These are phyloP conservation scores for Pterocles gutturalis DNA, from an alignment of 2,113 vertebrate species.

Conservation along the genomic window DNA sequence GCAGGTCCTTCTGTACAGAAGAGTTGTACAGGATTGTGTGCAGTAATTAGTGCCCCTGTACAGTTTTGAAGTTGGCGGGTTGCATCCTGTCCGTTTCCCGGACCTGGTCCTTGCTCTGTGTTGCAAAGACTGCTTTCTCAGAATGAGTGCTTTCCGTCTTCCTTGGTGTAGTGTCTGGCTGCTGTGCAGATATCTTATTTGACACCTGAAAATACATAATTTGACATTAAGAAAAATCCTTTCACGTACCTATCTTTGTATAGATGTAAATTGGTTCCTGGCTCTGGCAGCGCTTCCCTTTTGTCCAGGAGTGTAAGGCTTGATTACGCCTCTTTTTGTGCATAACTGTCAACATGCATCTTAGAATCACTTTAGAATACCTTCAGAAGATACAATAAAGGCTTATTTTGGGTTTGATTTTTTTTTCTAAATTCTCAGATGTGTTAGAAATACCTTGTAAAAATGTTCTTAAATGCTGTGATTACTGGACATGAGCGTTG, in stretches of 20 bases:
- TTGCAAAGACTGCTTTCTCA: not conserved
- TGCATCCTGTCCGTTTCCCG: accelerated
- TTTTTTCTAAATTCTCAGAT: not conserved
- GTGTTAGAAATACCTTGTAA: not conserved
- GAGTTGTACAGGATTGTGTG: not conserved
- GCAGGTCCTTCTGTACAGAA: not conserved
- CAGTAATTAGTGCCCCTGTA: not conserved
- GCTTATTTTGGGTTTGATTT: not conserved
- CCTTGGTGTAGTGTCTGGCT: not conserved
- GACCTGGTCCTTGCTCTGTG: not conserved
- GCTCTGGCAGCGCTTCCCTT: not conserved
- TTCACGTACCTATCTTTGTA: not conserved
- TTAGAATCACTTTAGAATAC: not conserved
- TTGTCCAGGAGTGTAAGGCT: not conserved
- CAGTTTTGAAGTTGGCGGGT: not conserved
- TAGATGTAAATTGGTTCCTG: not conserved
- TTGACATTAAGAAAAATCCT: not conserved
- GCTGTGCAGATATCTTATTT: not conserved
- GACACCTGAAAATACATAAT: not conserved
- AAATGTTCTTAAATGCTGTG: not conserved
- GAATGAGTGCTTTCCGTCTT: not conserved
- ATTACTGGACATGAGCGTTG: not conserved
- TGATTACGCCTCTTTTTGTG: not conserved
- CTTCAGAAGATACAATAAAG: not conserved
- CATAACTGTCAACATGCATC: not conserved